Percentiles rank a stretch among this genome's conserved stretches.
phyloP scores from a whole-genome alignment of 2,797 vertebrate species.

The Enteromius fasciolatus region DNA sequence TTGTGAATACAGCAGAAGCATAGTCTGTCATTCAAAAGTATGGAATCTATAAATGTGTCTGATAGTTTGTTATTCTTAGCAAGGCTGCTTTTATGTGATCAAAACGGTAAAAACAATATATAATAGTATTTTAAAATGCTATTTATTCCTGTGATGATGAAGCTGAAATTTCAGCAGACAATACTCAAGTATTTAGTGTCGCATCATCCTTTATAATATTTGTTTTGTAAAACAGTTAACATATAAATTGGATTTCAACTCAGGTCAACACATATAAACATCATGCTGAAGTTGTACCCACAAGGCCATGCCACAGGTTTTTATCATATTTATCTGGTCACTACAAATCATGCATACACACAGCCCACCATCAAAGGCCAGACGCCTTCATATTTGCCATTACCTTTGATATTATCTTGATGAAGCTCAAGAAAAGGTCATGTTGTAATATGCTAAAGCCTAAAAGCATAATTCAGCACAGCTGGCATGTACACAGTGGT shows the following conservation, averaged over 20 bases:
- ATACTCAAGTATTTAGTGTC: not conserved
- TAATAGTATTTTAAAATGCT: not conserved
- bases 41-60: not conserved
- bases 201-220: not conserved
- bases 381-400: not conserved
- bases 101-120: not conserved
- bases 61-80: not conserved
- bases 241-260: not conserved
- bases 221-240: not conserved
- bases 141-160: not conserved
- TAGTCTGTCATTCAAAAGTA: not conserved
- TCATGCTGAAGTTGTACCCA: not conserved
- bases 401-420: constrained; percentile 18
- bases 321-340: constrained; percentile 8
- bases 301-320: not conserved
- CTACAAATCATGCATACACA: not conserved
- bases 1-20: not conserved
- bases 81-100: not conserved
- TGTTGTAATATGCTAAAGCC: constrained; percentile 4
- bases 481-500: not conserved
- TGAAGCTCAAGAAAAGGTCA: constrained; percentile 22
- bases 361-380: constrained; percentile 7
- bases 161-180: not conserved
- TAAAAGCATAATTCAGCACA: not conserved
- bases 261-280: not conserved